A percentile compares a stretch with the other conserved stretches of the same genome.
Evolutionary conservation across 2,113 vertebrate species (phyloP).

Genomic region (Sapayoa aenigma): DNA sequence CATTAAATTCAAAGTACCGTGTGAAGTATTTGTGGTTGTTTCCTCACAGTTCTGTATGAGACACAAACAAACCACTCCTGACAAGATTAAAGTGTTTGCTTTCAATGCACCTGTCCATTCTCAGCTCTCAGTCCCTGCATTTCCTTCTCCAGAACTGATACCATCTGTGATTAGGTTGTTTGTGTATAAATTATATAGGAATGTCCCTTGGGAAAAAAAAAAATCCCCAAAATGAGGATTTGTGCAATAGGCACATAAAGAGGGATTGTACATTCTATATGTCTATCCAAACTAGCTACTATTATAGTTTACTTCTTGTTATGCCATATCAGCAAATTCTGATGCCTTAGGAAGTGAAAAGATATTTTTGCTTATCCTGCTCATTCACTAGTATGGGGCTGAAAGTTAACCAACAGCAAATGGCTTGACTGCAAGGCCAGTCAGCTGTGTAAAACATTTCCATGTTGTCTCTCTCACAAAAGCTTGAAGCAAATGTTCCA

Average conservation of each 20-base stretch:
- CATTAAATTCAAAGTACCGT: constrained; percentile 51
- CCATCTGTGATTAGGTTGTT: neutral
- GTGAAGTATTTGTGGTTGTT: constrained; percentile 46
- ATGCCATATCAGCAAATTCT: neutral
- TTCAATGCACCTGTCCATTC: neutral
- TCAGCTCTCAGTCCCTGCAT: neutral
- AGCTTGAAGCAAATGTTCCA: constrained; percentile 10
- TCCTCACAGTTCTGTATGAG: neutral
- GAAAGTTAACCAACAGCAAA: constrained; percentile 17
- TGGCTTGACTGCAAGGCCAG: neutral
- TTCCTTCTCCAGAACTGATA: neutral
- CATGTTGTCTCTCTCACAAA: neutral
- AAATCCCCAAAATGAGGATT: neutral
- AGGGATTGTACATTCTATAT: neutral
- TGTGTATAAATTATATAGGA: neutral
- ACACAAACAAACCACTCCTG: constrained; percentile 20
- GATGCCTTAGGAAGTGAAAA: constrained; percentile 2
- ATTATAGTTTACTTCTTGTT: neutral
- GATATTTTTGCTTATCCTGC: neutral
- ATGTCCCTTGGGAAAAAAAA: neutral
- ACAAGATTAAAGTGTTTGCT: constrained; percentile 12
- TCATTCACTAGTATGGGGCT: neutral
- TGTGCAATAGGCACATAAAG: neutral
- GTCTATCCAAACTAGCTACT: neutral
- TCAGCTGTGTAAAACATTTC: constrained; percentile 12